Evolutionary conservation across 2,888 invertebrate genomes (phyloP).

Genomic region (Liodrosophila aerea): DNA sequence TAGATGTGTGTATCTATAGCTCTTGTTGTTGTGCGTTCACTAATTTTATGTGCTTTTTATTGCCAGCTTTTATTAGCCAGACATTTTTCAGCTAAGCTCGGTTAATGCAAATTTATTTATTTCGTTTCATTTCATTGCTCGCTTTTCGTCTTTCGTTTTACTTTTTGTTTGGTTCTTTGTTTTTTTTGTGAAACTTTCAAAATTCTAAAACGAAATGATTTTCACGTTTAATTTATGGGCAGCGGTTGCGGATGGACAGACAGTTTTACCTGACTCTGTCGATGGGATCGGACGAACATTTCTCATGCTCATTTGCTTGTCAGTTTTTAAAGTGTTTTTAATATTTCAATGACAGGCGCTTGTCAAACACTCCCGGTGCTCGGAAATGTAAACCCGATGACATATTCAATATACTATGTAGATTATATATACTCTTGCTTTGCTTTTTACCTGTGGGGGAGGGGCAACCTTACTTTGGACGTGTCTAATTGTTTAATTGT

Average conservation of each 20-base stretch:
- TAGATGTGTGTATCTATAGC: not conserved
- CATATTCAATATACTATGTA: slow-evolving; percentile 46
- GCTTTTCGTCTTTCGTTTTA: slow-evolving; percentile 14
- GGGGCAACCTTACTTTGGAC: slow-evolving; percentile 15
- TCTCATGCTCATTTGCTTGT: slow-evolving; percentile 57
- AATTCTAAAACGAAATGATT: slow-evolving; percentile 29
- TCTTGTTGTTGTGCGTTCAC: slow-evolving; percentile 37
- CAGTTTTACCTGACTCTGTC: slow-evolving; percentile 45
- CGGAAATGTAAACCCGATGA: slow-evolving; percentile 59
- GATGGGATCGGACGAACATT: slow-evolving; percentile 27
- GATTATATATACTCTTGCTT: too few relatives aligned
- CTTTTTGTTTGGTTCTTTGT: slow-evolving; percentile 5
- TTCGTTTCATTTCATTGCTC: slow-evolving; percentile 42
- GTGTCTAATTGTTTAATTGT: slow-evolving; percentile 57
- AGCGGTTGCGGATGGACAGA: slow-evolving; percentile 43
- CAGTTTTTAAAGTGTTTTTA: slow-evolving; percentile 75
- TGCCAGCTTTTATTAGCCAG: slow-evolving; percentile 72
- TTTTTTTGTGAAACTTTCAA: slow-evolving; percentile 1
- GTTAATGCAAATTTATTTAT: slow-evolving; percentile 75
- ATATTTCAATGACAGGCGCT: slow-evolving; percentile 76
- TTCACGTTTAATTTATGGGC: slow-evolving; percentile 62
- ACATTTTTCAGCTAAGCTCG: slow-evolving; percentile 71
- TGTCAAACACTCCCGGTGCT: slow-evolving; percentile 56
- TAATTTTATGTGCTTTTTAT: slow-evolving; percentile 76
- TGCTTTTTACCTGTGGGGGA: too few relatives aligned